Percentiles rank a stretch among this genome's conserved stretches.
phyloP scores from a whole-genome alignment of 1,140 invertebrate genomes.

The Drosophila paulistorum region DNA sequence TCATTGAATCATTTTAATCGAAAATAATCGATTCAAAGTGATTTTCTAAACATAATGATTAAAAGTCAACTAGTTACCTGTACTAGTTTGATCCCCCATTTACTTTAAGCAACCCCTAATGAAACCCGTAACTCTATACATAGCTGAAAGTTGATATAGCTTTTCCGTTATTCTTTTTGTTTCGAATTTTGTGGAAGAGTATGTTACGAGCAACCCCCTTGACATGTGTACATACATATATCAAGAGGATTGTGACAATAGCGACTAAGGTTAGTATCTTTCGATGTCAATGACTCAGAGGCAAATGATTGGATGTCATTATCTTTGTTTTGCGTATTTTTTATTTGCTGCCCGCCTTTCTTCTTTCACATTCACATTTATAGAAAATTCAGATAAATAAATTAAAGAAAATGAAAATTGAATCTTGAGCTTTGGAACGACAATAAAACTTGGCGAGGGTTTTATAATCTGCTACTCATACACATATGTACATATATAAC shows the following conservation, averaged over 20 bases:
- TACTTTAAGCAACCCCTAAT: too few species aligned
- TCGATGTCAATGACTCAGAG: slow-evolving; percentile 67
- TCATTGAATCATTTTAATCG: too few species aligned
- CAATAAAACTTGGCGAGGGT: not conserved
- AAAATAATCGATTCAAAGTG: too few species aligned
- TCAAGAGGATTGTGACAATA: slow-evolving; percentile 2
- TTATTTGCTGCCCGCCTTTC: not conserved
- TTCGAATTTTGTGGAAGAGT: too few species aligned
- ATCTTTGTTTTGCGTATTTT: slow-evolving; percentile 9
- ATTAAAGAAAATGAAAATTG: not conserved
- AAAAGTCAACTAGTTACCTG: too few species aligned
- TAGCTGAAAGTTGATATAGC: not conserved
- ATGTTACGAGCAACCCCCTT: not conserved
- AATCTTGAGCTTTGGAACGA: slow-evolving; percentile 13
- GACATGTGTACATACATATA: not conserved
- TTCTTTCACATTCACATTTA: slow-evolving; percentile 3
- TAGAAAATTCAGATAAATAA: slow-evolving; percentile 8
- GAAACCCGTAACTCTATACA: not conserved
- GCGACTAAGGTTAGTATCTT: slow-evolving; percentile 62
- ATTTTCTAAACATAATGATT: too few species aligned
- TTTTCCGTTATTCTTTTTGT: too few species aligned
- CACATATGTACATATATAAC: not conserved
- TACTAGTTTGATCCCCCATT: too few species aligned
- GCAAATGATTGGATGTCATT: slow-evolving; percentile 4
- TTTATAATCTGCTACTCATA: not conserved